Conservation (phyloP, 2,113 vertebrate species). For the Chionodraco myersi region DNA sequence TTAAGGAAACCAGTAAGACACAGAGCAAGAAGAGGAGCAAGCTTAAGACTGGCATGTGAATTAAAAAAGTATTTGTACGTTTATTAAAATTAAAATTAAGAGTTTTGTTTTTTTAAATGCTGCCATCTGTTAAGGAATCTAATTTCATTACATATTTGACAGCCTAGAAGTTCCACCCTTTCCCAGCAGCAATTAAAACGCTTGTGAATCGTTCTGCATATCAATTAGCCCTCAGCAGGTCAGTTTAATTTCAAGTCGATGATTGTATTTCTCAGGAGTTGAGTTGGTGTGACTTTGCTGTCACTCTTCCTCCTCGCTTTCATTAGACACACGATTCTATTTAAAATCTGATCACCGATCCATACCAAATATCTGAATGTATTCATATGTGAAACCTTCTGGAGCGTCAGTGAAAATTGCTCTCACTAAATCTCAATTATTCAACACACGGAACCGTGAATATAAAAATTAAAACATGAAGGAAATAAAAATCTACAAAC, state of each 20-base stretch:
- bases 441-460: not conserved
- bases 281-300: constrained; percentile 3
- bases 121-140: constrained; percentile 55
- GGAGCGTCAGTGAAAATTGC: constrained; percentile 17
- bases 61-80: not conserved
- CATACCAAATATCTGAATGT: constrained; percentile 29
- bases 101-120: not conserved
- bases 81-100: constrained; percentile 28
- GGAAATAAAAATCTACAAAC: not conserved
- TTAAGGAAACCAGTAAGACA: too few relatives aligned
- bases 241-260: constrained; percentile 41
- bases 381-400: constrained; percentile 27
- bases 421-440: constrained; percentile 11
- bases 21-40: too few relatives aligned
- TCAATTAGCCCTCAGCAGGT: constrained; percentile 53
- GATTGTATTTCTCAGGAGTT: constrained; percentile 35
- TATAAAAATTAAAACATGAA: not conserved
- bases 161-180: constrained; percentile 41
- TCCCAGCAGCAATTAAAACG: constrained; percentile 62
- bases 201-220: constrained; percentile 44
- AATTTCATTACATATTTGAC: constrained; percentile 65
- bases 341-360: constrained; percentile 31
- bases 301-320: constrained; percentile 8
- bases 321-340: constrained; percentile 28
- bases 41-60: too few relatives aligned